Percentiles rank a stretch among this genome's conserved stretches.
Evolutionary conservation across 2,113 vertebrate genomes (phyloP).

Genomic region (Amia ocellicauda): DNA sequence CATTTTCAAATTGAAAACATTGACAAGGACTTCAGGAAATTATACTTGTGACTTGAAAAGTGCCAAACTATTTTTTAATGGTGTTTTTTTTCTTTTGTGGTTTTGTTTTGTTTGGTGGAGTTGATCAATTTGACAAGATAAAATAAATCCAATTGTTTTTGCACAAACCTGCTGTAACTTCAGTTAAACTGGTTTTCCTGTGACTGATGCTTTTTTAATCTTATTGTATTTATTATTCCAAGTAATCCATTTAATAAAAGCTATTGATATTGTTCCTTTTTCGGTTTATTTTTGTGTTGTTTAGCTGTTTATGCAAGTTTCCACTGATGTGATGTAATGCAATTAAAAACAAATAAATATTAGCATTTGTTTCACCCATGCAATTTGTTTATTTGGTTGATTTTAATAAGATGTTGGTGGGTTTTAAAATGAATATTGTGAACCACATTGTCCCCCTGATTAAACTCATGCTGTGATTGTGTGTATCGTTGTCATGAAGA

Average conservation of each 20-base stretch:
- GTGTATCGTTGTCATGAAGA: too few species aligned
- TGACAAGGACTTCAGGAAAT: conserved; percentile 29
- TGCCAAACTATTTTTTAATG: conserved; percentile 86
- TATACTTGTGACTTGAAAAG: conserved; percentile 49
- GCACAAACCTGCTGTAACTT: conserved; percentile 96
- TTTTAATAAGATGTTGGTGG: neutral
- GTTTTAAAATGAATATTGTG: too few species aligned
- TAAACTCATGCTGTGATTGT: too few species aligned
- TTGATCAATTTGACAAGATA: conserved; percentile 46
- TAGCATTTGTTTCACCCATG: neutral
- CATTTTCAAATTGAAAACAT: conserved; percentile 18
- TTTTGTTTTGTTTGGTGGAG: conserved; percentile 58
- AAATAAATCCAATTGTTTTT: conserved; percentile 53
- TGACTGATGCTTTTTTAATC: conserved; percentile 93
- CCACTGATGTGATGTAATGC: conserved; percentile 53
- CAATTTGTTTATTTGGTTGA: neutral
- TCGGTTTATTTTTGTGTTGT: conserved; percentile 79
- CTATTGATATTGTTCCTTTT: conserved; percentile 55
- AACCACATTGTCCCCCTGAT: neutral
- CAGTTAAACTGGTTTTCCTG: conserved; percentile 81
- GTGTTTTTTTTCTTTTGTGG: conserved; percentile 60
- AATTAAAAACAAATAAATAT: conserved; percentile 67
- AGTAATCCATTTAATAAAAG: conserved; percentile 71
- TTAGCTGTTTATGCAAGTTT: conserved; percentile 66
- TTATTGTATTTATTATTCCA: conserved; percentile 87